These are phyloP conservation scores for Lanius ludovicianus DNA, from an alignment of 2,113 vertebrate genomes.

Conservation along the genomic window DNA sequence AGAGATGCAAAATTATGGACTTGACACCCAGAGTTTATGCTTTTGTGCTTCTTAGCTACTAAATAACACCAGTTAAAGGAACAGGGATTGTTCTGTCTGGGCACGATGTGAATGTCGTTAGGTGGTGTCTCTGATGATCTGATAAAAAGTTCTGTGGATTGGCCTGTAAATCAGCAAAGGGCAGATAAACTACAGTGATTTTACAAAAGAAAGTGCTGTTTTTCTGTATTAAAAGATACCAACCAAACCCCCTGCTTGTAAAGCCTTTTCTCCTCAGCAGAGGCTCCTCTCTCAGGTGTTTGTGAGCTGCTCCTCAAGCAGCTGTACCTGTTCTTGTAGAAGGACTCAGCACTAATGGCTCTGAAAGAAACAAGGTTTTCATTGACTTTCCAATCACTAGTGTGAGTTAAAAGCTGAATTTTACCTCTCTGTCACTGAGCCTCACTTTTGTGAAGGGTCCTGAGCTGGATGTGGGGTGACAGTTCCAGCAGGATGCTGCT, in stretches of 20 bases:
- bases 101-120: background rate
- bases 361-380: slow-evolving; percentile 53
- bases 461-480: slow-evolving; percentile 58
- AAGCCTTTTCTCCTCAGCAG: background rate
- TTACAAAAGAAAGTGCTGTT: background rate
- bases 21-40: background rate
- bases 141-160: background rate
- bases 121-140: background rate
- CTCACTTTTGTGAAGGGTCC: slow-evolving; percentile 64
- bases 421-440: slow-evolving; percentile 55
- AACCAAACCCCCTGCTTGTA: background rate
- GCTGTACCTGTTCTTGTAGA: background rate
- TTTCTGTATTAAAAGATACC: background rate
- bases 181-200: background rate
- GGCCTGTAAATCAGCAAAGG: background rate
- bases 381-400: slow-evolving; percentile 49
- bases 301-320: background rate
- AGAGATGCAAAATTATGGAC: background rate
- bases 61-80: background rate
- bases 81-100: background rate
- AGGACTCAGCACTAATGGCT: background rate
- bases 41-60: background rate
- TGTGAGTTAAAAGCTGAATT: slow-evolving; percentile 66
- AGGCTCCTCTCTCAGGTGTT: background rate
- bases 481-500: slow-evolving; percentile 49